Conservation (phyloP, 2,113 vertebrate species). For the Clupea harengus region DNA sequence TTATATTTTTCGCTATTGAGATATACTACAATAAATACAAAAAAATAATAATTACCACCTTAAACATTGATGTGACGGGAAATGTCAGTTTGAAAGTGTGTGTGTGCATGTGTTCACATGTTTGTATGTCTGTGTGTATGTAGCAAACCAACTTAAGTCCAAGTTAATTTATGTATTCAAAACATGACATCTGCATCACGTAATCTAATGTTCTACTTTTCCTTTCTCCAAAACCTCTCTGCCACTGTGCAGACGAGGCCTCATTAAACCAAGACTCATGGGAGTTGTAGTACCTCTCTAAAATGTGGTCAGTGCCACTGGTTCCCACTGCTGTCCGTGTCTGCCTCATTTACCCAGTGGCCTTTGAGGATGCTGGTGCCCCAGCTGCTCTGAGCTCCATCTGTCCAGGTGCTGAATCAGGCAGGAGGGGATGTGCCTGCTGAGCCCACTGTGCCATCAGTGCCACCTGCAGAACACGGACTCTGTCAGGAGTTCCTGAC, state of each 20-base stretch:
- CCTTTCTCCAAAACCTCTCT: not conserved
- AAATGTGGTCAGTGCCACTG: not conserved
- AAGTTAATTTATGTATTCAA: no score
- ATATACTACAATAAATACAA: no score
- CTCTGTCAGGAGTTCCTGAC: not conserved
- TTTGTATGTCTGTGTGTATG: no score
- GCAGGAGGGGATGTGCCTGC: not conserved
- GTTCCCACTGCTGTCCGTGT: not conserved
- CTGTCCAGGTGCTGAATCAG: slow-evolving; percentile 2
- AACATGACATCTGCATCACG: not conserved
- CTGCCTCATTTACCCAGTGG: slow-evolving; percentile 6
- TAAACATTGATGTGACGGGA: no score
- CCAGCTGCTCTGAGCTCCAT: not conserved
- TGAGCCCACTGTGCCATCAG: not conserved
- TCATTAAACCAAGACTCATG: not conserved
- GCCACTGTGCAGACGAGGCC: not conserved
- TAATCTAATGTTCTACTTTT: not conserved
- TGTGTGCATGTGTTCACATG: not conserved
- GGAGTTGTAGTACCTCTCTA: not conserved
- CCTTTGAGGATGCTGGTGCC: not conserved
- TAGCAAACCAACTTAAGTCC: not conserved
- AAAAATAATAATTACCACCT: not conserved
- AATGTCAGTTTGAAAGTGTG: not conserved
- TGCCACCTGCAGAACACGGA: slow-evolving; percentile 3
- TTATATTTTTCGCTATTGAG: no score